Conservation (phyloP, 2,888 invertebrate species). For the Ditula angustiorana region DNA sequence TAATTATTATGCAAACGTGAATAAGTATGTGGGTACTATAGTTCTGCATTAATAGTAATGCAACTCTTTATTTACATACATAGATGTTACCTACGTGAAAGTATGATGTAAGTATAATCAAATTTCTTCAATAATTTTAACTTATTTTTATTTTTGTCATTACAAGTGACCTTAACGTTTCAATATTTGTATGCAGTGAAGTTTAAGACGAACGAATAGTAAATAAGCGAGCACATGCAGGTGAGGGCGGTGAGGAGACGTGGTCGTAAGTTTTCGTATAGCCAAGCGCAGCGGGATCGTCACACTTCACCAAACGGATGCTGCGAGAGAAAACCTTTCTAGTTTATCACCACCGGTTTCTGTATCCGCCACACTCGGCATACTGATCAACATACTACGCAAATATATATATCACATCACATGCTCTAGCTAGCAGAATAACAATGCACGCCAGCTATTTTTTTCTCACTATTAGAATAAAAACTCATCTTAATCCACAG, state of each 20-base stretch:
- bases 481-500: slow-evolving; percentile 8
- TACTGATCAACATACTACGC: slow-evolving; percentile 25
- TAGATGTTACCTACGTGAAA: no score
- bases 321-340: slow-evolving; percentile 64
- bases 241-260: slow-evolving; percentile 1
- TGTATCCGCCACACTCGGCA: slow-evolving; percentile 36
- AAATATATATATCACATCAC: slow-evolving; percentile 2
- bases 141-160: no score
- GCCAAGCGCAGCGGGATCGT: slow-evolving; percentile 21
- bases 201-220: neutral
- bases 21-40: no score
- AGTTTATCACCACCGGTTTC: slow-evolving; percentile 50
- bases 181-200: neutral
- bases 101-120: no score
- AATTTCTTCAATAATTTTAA: no score
- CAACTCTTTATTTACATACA: no score
- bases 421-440: slow-evolving; percentile 9
- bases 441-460: slow-evolving; percentile 3
- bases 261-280: slow-evolving; percentile 12
- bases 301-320: slow-evolving; percentile 55
- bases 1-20: no score
- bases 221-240: no score
- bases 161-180: no score
- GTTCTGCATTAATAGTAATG: no score
- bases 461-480: slow-evolving; percentile 27